These are phyloP conservation scores for Avahi laniger DNA, from an alignment of 2,797 vertebrate species.

Conservation along the genomic window DNA sequence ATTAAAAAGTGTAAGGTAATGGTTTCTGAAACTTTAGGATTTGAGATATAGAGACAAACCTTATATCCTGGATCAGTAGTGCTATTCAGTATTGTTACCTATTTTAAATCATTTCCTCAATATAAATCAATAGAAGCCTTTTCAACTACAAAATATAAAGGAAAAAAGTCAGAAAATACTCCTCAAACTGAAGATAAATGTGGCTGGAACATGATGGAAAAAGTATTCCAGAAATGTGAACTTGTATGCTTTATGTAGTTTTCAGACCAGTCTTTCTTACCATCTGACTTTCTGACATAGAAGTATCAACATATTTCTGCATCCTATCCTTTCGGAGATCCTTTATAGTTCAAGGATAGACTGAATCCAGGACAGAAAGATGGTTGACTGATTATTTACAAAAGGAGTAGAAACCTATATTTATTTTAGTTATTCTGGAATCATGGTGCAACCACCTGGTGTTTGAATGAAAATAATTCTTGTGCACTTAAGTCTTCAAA, in stretches of 20 bases:
- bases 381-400: neutral
- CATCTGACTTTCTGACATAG: neutral
- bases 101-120: constrained; percentile 22
- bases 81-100: neutral
- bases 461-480: neutral
- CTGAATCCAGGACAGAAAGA: neutral
- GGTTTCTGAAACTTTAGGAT: neutral
- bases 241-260: neutral
- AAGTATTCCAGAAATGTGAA: neutral
- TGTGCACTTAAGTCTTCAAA: neutral
- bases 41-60: neutral
- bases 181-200: neutral
- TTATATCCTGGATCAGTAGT: neutral
- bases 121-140: neutral
- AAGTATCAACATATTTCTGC: neutral
- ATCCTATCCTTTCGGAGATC: neutral
- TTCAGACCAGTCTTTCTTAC: neutral
- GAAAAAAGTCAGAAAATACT: neutral
- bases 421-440: neutral
- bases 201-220: neutral
- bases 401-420: neutral
- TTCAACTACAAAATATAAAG: neutral
- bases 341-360: neutral
- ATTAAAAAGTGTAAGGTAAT: neutral
- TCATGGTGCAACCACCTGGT: neutral